Base-by-base conservation (phyloP, 2,797 vertebrate species). In the Chiloscyllium punctatum region DNA sequence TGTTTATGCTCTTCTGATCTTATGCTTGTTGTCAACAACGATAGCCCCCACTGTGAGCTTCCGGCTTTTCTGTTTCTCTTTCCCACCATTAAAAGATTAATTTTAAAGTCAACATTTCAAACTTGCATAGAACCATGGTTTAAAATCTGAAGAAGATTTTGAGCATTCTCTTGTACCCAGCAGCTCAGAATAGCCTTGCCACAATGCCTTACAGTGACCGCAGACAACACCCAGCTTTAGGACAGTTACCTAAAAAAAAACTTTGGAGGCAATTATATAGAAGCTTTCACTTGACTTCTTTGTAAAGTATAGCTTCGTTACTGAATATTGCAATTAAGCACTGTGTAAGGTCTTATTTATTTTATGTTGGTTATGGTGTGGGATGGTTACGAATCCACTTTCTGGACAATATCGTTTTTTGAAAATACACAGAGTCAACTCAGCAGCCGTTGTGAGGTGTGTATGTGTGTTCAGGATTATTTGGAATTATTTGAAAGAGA, bases 251-350 rank as follows among this genome's bases (percentile, higher is more conserved):
- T 42, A 92, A 90, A 92, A 69, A 90, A 66, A 37, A 92, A 4
- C 18, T 95, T 53, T 74, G 8, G 69, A 95, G 71, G 13, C 94
- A 95, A 95, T 95, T 77, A 95, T 53, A 95, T 53, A 53, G 71
- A 33, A 95, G 42, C 71, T 95, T 95, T 77, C 27, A 72, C 42
- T 95, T 95, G 68, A 95, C 71, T 57, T 95, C 94, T 77, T 51
- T 51, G 94, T 77, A 95, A 95, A 77, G 71, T 95, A 77, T 95
- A 95, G 71, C 27, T 95, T 77, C 42, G 51, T 74, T 77, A 33
- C 94, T 77, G 48, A 74, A 71, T 95, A 37, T 77, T 95, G 51
- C 94, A 95, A 95, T 95, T 95, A 95, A n/a, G 71, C 71, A 94
- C 27, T 42, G 16, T 72, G 68, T 42, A 94, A 71, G 68, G 37